Evolutionary conservation across 2,888 invertebrate species (phyloP).

Genomic region (Bellardia bayeri): DNA sequence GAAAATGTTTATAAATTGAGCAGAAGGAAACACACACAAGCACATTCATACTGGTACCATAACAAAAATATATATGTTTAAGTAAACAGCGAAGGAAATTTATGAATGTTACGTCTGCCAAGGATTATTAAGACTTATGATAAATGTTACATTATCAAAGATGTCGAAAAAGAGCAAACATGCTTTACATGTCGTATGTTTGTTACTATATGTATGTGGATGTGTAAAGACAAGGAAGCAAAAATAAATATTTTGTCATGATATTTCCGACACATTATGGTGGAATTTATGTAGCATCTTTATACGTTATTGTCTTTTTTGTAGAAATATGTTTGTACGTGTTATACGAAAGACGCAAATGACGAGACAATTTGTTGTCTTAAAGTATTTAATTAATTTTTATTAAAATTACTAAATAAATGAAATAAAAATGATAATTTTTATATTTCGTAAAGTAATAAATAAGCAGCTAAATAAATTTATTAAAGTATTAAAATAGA

Average conservation of each 20-base stretch:
- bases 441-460: neutral
- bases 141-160: slow-evolving; percentile 72
- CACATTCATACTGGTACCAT: neutral
- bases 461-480: neutral
- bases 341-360: neutral
- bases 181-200: neutral
- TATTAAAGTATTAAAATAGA: neutral
- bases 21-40: slow-evolving; percentile 49
- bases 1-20: slow-evolving; percentile 71
- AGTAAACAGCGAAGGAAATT: slow-evolving; percentile 64
- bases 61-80: slow-evolving; percentile 17
- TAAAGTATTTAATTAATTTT: slow-evolving; percentile 26
- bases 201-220: neutral
- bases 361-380: slow-evolving; percentile 27
- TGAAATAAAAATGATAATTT: neutral
- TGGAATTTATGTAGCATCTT: slow-evolving; percentile 37
- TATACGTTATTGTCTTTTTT: neutral
- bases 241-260: slow-evolving; percentile 73
- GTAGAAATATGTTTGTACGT: neutral
- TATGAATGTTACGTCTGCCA: slow-evolving; percentile 73
- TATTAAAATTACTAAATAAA: slow-evolving; percentile 5
- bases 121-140: slow-evolving; percentile 73
- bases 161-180: slow-evolving; percentile 56
- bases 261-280: slow-evolving; percentile 64
- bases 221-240: slow-evolving; percentile 51